Percentiles rank a stretch among this genome's conserved stretches.
These are phyloP conservation scores for Sarcophaga caerulescens DNA, from an alignment of 2,888 invertebrate species.

Conservation along the genomic window DNA sequence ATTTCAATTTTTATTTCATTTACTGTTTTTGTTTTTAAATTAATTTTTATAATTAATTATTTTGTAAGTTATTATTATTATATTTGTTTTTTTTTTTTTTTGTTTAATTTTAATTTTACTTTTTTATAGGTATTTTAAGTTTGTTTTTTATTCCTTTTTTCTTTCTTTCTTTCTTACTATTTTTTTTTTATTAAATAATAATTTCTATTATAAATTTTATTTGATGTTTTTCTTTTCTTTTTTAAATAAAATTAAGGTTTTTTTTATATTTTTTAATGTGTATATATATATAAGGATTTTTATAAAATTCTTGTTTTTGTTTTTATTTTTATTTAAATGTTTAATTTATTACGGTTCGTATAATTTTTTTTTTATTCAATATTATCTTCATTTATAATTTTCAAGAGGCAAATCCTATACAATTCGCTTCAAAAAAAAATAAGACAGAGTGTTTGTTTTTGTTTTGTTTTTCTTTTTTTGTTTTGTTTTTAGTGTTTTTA, in stretches of 20 bases:
- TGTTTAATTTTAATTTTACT: slow-evolving; percentile 50
- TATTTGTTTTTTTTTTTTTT: slow-evolving; percentile 4
- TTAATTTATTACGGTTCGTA: slow-evolving; percentile 12
- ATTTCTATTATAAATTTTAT: slow-evolving; percentile 56
- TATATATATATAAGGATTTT: slow-evolving; percentile 66
- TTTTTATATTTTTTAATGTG: slow-evolving; percentile 56
- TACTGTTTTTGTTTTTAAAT: slow-evolving; percentile 67
- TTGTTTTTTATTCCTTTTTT: slow-evolving; percentile 37
- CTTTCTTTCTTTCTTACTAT: slow-evolving; percentile 42
- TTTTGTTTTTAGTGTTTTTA: slow-evolving; percentile 58
- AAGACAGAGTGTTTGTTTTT: slow-evolving; percentile 30
- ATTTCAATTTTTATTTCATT: slow-evolving; percentile 64
- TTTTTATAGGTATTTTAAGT: slow-evolving; percentile 56
- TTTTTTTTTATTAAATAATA: slow-evolving; percentile 38
- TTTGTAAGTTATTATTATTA: slow-evolving; percentile 71
- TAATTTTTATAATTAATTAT: slow-evolving; percentile 47
- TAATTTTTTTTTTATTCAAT: slow-evolving; percentile 54
- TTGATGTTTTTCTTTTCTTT: slow-evolving; percentile 22
- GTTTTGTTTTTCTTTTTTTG: slow-evolving; percentile 63
- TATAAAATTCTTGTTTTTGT: slow-evolving; percentile 66
- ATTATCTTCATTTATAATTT: slow-evolving; percentile 55
- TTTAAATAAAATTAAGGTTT: slow-evolving; percentile 48
- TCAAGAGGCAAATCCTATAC: slow-evolving; percentile 26
- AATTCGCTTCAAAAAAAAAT: slow-evolving; percentile 44
- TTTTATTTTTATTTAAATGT: slow-evolving; percentile 26